These are phyloP conservation scores for Drosophila paranaensis DNA, from an alignment of 2,888 invertebrate genomes.

Conservation along the genomic window DNA sequence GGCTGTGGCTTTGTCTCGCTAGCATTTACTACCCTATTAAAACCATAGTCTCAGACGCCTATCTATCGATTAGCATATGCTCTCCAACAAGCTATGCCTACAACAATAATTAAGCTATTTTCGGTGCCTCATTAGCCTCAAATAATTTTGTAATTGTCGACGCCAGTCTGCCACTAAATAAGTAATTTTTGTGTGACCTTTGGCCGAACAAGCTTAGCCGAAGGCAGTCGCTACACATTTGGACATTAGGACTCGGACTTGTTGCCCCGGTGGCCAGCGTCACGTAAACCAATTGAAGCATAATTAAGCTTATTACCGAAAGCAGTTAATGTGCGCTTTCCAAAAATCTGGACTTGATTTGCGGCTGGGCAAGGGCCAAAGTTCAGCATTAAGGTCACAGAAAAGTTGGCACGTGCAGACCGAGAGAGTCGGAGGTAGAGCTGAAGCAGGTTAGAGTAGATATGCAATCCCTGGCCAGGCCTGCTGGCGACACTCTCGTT, in stretches of 20 bases:
- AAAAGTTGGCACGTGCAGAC: conserved; percentile 22
- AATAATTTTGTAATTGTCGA: conserved; percentile 29
- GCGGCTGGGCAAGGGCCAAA: conserved; percentile 33
- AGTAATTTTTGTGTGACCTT: conserved; percentile 33
- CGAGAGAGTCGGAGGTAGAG: not conserved
- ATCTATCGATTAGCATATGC: too few relatives aligned
- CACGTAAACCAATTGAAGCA: conserved; percentile 79
- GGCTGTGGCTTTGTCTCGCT: too few relatives aligned
- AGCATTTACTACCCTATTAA: too few relatives aligned
- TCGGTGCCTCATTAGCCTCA: not conserved
- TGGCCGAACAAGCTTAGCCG: conserved; percentile 8
- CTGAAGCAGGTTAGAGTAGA: not conserved
- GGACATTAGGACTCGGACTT: conserved; percentile 29
- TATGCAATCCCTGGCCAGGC: conserved; percentile 38
- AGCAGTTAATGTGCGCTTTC: conserved; percentile 58
- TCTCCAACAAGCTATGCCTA: too few relatives aligned
- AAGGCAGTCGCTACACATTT: conserved; percentile 37
- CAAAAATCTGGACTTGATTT: conserved; percentile 54
- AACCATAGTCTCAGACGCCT: not conserved
- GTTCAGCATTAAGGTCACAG: conserved; percentile 49
- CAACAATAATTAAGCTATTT: not conserved
- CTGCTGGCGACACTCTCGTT: conserved; percentile 65
- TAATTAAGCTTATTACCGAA: conserved; percentile 82
- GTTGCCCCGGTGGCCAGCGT: conserved; percentile 36
- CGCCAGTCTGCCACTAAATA: conserved; percentile 24